A percentile compares a stretch with the other conserved stretches of the same genome.
Conservation (phyloP, 2,113 vertebrate genomes). For the Triplophysa tibetana region DNA sequence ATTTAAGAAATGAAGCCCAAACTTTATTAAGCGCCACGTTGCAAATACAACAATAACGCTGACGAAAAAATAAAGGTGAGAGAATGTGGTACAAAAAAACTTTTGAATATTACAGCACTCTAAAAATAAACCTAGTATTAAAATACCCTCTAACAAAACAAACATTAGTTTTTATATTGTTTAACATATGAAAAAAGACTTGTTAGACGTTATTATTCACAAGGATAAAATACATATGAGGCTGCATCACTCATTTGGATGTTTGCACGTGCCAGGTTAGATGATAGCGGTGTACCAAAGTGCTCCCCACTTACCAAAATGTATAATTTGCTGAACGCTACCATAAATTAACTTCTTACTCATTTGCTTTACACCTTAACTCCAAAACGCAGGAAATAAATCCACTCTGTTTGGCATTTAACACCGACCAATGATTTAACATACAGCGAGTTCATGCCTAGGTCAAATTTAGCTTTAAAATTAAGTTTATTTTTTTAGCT, state of each 20-base stretch:
- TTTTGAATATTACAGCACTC: not conserved
- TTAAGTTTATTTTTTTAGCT: conserved; percentile 33
- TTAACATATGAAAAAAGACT: conserved; percentile 13
- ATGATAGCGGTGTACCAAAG: not conserved
- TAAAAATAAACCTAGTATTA: not conserved
- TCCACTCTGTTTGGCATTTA: not conserved
- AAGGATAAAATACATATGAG: conserved; percentile 4
- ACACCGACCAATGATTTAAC: not conserved
- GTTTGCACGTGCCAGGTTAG: not conserved
- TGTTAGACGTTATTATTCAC: conserved; percentile 28
- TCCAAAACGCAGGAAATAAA: not conserved
- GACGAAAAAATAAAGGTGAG: not conserved
- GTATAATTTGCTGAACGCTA: not conserved
- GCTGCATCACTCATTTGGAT: conserved; percentile 21
- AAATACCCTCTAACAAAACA: not conserved
- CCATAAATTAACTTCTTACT: not conserved
- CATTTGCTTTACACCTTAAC: not conserved
- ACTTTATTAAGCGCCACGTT: conserved; percentile 21
- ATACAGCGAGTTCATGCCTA: not conserved
- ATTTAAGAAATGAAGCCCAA: conserved; percentile 21
- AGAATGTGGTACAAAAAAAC: conserved; percentile 2
- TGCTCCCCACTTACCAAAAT: not conserved
- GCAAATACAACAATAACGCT: not conserved
- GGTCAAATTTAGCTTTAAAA: conserved; percentile 32
- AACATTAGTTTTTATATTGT: not conserved